These are phyloP conservation scores for Lasiurus cinereus DNA, from an alignment of 2,113 vertebrate genomes.

Conservation along the genomic window DNA sequence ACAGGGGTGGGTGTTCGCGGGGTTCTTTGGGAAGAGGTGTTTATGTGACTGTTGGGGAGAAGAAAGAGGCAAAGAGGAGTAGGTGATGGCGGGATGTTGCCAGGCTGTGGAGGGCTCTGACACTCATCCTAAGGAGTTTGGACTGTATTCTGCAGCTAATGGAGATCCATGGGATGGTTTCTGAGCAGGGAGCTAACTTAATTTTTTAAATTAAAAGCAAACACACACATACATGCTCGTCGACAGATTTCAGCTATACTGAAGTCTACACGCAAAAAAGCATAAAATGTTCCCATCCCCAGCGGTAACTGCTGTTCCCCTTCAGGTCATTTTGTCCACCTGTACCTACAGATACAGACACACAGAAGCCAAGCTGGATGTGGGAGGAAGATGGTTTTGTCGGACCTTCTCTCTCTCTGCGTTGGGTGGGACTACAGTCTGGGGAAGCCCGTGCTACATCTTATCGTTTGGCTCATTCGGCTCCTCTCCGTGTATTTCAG, in stretches of 20 bases:
- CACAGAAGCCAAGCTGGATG: not conserved
- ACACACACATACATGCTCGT: not conserved
- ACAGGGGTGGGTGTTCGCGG: rapidly evolving
- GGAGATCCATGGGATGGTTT: not conserved
- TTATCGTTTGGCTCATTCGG: not conserved
- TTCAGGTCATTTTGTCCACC: not conserved
- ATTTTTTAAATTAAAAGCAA: not conserved
- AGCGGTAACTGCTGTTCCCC: not conserved
- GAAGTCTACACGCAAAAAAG: not conserved
- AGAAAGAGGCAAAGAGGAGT: not conserved
- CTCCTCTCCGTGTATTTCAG: slow-evolving; percentile 84
- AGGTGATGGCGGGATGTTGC: rapidly evolving
- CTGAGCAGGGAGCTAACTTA: not conserved
- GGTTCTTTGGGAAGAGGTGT: not conserved
- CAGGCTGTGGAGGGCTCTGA: not conserved
- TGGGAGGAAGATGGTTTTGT: not conserved
- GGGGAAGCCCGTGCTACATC: not conserved
- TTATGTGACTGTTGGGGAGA: not conserved
- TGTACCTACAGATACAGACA: rapidly evolving
- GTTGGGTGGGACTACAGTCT: no score
- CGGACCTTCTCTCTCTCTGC: not conserved
- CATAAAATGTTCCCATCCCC: not conserved
- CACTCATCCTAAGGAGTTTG: not conserved
- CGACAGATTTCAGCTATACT: not conserved
- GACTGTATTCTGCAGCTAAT: not conserved